phyloP scores from a whole-genome alignment of 1,140 invertebrate species.

The Formica selysi region DNA sequence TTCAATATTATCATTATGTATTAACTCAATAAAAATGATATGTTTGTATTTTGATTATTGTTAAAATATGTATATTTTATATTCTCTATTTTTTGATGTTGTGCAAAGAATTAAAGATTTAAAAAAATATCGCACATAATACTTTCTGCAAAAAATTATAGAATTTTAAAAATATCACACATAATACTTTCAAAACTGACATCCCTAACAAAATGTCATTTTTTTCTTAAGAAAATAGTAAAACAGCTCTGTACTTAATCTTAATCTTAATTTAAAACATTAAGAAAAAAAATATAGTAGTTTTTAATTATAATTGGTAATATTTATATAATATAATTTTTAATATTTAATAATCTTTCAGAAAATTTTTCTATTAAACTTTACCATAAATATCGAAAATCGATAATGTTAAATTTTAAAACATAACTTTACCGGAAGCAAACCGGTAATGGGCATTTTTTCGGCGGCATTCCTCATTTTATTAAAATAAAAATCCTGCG shows the following conservation, averaged over 20 bases:
- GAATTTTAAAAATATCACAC: too few species aligned
- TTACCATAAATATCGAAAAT: neutral
- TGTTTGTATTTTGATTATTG: too few species aligned
- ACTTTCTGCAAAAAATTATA: too few species aligned
- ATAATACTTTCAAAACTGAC: too few species aligned
- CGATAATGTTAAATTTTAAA: neutral
- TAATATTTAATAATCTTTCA: neutral
- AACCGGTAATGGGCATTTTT: neutral
- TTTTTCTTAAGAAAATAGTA: too few species aligned
- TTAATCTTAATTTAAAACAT: neutral
- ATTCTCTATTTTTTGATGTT: too few species aligned
- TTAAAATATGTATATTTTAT: too few species aligned
- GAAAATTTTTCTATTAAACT: neutral
- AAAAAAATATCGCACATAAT: too few species aligned
- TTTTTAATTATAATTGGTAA: neutral
- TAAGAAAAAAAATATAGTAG: neutral
- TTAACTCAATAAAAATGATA: too few species aligned
- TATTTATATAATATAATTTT: neutral
- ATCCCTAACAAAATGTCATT: too few species aligned
- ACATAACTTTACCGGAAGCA: slow-evolving; percentile 17
- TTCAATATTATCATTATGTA: too few species aligned
- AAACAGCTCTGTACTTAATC: neutral
- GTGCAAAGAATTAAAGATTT: too few species aligned
- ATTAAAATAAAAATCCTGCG: slow-evolving; percentile 7
- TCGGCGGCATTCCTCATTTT: neutral